Evolutionary conservation across 2,113 vertebrate species (phyloP), one percentile per base, ranked within the genome.

Genomic region (Cochlearius cochlearius): DNA sequence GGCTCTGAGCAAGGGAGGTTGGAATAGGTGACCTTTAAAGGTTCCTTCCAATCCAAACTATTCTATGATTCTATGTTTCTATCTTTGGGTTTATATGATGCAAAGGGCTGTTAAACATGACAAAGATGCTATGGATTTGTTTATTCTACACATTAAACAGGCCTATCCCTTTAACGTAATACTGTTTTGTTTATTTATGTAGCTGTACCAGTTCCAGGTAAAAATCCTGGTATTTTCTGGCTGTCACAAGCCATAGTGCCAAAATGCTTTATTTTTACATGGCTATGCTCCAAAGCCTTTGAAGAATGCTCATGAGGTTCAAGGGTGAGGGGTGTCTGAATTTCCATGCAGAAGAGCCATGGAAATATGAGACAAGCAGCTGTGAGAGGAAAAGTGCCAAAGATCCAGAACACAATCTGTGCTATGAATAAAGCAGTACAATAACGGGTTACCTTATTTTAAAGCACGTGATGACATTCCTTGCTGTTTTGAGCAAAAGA

Each of bases 341-440:
- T 96, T 97, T 96, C 95, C 94, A 94, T 89, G 63, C 43, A 91
- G 84, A 91, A 94, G 69, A 92, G 86, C 74, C 84, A 74, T 41
- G 71, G 94, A 96, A 96, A 97, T 71, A 55, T 38, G 96, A 96
- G 92, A 96, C 85, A 93, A 94, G 58, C 96, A 95, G 86, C 96
- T 96, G 81, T n/a, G 85, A 92, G 59, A 85, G 86, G 50, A 93
- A 73, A 87, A 78, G 91, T 91, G 93, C 95, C 92, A 96, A 89
- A 83, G 77, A 83, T 26, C 67, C 80, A 94, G 71, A 93, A 89
- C 53, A 95, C 91, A 95, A 97, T 94, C 91, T 94, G 74, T 88
- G 74, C 95, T 95, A 94, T 94, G 96, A 97, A 97, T 97, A 97
- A 95, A 95, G 11, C 89, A 95, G 84, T 49, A 94, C 92, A 96